phyloP scores from a whole-genome alignment of 2,797 vertebrate genomes.

The Gymnoscopelus braueri region DNA sequence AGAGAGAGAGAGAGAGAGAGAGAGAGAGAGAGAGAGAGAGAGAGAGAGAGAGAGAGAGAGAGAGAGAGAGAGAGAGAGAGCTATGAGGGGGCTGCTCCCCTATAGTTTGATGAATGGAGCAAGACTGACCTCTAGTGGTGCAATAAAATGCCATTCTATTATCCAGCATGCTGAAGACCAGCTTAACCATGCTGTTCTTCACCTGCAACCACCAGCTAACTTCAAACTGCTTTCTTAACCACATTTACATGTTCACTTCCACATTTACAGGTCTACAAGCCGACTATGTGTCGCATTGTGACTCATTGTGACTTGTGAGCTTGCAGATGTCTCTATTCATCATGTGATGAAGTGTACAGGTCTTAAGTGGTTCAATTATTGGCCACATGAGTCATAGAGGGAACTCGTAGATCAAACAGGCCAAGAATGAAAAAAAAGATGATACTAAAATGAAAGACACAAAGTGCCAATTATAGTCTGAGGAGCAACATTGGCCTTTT shows the following conservation, averaged over 20 bases:
- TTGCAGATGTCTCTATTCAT: too few species aligned
- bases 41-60: too few species aligned
- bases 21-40: neutral
- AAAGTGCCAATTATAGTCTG: slow-evolving; percentile 65
- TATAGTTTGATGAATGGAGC: slow-evolving; percentile 76
- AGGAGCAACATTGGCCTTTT: slow-evolving; percentile 56
- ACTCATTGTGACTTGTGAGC: too few species aligned
- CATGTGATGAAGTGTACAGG: too few species aligned
- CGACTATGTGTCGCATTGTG: too few species aligned
- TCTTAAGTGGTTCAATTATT: slow-evolving; percentile 42
- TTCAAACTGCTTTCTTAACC: slow-evolving; percentile 68
- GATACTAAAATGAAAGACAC: slow-evolving; percentile 35
- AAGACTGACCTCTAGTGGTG: slow-evolving; percentile 94
- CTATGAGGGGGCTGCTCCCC: neutral
- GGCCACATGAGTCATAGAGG: slow-evolving; percentile 45
- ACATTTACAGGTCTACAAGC: too few species aligned
- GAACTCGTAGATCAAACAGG: slow-evolving; percentile 57
- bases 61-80: neutral
- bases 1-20: slow-evolving; percentile 22
- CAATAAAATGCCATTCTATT: slow-evolving; percentile 16
- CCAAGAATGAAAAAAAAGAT: slow-evolving; percentile 57
- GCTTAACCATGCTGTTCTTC: neutral
- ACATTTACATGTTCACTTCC: too few species aligned
- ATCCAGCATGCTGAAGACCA: slow-evolving; percentile 1
- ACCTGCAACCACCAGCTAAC: slow-evolving; percentile 11